Percentiles rank a stretch among this genome's conserved stretches.
These are phyloP conservation scores for Eilema sororculum DNA, from an alignment of 2,888 invertebrate species.

Conservation along the genomic window DNA sequence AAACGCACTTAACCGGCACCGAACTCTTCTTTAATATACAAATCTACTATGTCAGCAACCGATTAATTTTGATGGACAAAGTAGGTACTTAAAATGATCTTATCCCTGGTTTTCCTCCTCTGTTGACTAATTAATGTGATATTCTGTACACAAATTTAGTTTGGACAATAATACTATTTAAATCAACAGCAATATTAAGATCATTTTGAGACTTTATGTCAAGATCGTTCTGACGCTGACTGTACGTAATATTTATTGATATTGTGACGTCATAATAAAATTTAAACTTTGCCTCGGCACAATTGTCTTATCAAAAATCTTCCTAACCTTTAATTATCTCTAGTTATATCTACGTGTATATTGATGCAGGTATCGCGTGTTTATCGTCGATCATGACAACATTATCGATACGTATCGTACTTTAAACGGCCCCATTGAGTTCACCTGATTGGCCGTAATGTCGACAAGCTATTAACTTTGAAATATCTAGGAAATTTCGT, in stretches of 20 bases:
- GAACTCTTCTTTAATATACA: too few relatives aligned
- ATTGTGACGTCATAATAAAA: not conserved
- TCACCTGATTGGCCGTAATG: conserved; percentile 62
- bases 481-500: conserved; percentile 46
- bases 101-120: too few relatives aligned
- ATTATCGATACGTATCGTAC: conserved; percentile 68
- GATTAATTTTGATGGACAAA: too few relatives aligned
- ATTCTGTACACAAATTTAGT: too few relatives aligned
- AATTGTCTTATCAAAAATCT: conserved; percentile 43
- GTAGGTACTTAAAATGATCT: too few relatives aligned
- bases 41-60: too few relatives aligned
- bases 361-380: conserved; percentile 74
- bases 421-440: conserved; percentile 57
- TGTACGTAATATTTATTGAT: not conserved
- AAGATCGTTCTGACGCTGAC: too few relatives aligned
- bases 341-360: conserved; percentile 55
- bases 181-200: too few relatives aligned
- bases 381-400: conserved; percentile 61
- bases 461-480: conserved; percentile 59
- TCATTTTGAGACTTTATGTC: too few relatives aligned
- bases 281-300: not conserved
- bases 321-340: conserved; percentile 51
- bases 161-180: too few relatives aligned
- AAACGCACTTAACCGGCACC: too few relatives aligned
- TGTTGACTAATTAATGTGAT: too few relatives aligned